Conservation (phyloP, 2,888 invertebrate genomes). For the Lathronympha strigana region DNA sequence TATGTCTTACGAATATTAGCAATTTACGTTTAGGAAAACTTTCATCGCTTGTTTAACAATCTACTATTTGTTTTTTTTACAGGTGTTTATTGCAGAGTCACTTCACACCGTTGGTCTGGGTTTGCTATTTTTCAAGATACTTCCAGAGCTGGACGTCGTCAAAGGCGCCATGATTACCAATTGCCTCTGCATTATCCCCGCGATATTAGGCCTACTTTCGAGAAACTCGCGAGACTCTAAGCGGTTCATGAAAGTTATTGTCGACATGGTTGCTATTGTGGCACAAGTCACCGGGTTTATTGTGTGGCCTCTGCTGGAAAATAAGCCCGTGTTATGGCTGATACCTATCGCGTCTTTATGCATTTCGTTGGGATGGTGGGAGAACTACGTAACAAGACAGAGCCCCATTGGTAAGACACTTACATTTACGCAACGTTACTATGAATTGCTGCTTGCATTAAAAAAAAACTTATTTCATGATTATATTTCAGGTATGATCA, state of each 20-base stretch:
- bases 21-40: too few relatives aligned
- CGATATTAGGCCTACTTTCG: conserved; percentile 89
- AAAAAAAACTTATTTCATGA: neutral
- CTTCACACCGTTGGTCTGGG: conserved; percentile 94
- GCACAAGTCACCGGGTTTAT: conserved; percentile 96
- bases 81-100: conserved; percentile 93
- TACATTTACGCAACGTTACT: neutral
- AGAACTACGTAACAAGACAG: conserved; percentile 95
- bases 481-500: conserved; percentile 85
- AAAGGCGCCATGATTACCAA: conserved; percentile 98
- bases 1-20: too few relatives aligned
- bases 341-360: conserved; percentile 93
- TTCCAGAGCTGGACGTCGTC: conserved; percentile 96
- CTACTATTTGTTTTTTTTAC: conserved; percentile 58
- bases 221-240: conserved; percentile 92
- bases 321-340: conserved; percentile 90
- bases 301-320: conserved; percentile 94
- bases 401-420: conserved; percentile 89
- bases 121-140: conserved; percentile 92
- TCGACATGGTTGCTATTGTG: conserved; percentile 93
- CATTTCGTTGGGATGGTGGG: conserved; percentile 98
- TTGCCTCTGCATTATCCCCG: conserved; percentile 96
- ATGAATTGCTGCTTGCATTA: neutral
- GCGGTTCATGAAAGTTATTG: conserved; percentile 89
- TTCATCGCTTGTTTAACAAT: too few relatives aligned